A percentile compares a stretch with the other conserved stretches of the same genome.
These are phyloP conservation scores for Cacatua alba DNA, from an alignment of 2,113 vertebrate genomes.

Conservation along the genomic window DNA sequence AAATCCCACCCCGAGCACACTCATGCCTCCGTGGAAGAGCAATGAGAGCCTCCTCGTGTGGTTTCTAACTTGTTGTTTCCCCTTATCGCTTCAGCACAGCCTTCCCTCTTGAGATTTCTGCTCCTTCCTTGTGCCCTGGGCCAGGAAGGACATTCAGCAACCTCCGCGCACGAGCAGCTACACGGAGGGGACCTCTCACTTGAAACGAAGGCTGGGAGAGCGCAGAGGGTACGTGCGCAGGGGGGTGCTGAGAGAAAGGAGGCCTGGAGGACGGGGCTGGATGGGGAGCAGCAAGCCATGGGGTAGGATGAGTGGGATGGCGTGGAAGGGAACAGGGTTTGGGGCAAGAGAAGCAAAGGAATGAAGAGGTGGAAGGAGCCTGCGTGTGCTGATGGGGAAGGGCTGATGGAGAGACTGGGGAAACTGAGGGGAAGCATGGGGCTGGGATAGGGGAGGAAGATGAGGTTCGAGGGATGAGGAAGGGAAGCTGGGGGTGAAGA, in stretches of 20 bases:
- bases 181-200: not conserved
- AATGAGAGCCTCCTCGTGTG: not conserved
- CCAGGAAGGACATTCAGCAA: constrained; percentile 41
- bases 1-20: not conserved
- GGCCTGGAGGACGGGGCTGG: not conserved
- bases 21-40: not conserved
- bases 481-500: not conserved
- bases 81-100: not conserved
- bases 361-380: not conserved
- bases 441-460: not conserved
- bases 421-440: accelerated
- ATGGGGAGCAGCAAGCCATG: not conserved
- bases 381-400: not conserved
- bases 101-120: constrained; percentile 30
- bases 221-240: not conserved
- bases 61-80: not conserved
- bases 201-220: not conserved
- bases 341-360: not conserved
- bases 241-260: not conserved
- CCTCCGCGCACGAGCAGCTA: not conserved
- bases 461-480: not conserved
- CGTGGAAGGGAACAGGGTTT: not conserved
- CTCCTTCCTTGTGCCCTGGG: not conserved
- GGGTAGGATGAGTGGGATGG: not conserved
- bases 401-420: not conserved